phyloP scores from a whole-genome alignment of 2,888 invertebrate species.

The Latrodectus elegans region DNA sequence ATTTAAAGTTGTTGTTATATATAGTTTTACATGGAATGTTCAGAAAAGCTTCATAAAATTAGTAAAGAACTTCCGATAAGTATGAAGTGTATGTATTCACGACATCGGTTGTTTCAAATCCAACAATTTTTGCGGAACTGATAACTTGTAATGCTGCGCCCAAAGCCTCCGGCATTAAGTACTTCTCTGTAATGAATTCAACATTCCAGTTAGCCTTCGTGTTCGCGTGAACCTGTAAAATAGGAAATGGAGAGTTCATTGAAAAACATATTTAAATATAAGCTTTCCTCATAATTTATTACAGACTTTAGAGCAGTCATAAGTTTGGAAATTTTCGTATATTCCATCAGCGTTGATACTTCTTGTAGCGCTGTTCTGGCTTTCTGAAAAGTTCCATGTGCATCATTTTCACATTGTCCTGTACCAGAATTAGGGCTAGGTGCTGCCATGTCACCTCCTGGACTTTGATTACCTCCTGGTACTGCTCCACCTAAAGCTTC shows the following conservation, averaged over 20 bases:
- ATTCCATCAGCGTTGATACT: background rate
- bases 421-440: background rate
- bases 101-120: background rate
- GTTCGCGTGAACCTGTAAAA: background rate
- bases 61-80: constrained; percentile 15
- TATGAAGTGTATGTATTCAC: constrained; percentile 7
- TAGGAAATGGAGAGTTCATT: constrained; percentile 13
- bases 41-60: background rate
- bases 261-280: constrained; percentile 19
- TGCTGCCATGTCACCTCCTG: background rate
- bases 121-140: constrained; percentile 4
- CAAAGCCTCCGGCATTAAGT: constrained; percentile 9
- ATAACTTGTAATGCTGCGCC: constrained; percentile 5
- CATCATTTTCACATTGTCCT: constrained; percentile 1
- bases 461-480: background rate
- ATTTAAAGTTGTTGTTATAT: no score
- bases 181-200: background rate
- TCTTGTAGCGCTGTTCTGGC: constrained; percentile 4
- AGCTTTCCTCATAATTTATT: background rate
- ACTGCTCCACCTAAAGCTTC: background rate
- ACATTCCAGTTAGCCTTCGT: no score
- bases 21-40: no score
- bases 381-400: background rate
- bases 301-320: constrained; percentile 1
- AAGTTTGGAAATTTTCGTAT: background rate